Base-by-base conservation (phyloP, 2,888 invertebrate genomes). In the Noctua janthe region DNA sequence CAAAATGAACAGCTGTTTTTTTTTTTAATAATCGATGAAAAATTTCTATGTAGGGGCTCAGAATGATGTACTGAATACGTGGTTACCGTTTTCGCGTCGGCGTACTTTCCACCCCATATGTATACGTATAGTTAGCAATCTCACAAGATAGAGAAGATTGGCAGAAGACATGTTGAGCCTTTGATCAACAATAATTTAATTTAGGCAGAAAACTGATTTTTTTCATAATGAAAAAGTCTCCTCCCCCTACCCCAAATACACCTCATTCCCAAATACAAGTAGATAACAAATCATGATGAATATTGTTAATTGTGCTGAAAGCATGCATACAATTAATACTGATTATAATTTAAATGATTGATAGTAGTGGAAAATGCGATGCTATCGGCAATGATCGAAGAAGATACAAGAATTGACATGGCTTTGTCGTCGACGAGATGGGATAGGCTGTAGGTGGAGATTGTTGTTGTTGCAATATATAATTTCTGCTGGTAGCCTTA, bases 261-360 rank as follows among this genome's bases (percentile, higher is more conserved):
- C 23, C 1, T 29, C 8, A 51, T 49, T 43, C 23, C 7, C 8
- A 64, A 72, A 56, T 8, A 29, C 20, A 77, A 59, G 10, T 51
- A 1, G 62, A 81, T 70, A 78, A 15, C 23, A 15, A 78, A 81
- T 81, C 78, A 54, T 62, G 51, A 81, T 70, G 15, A 70, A 81
- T 84, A 70, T 80, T 62, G 17, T 39, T 54, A 67, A 84, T 13
- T 59, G 51, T 62, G n/a, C 54, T 80, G 64, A 71, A 84, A 62
- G 67, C 39, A 23, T 80, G 81, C 67, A 71, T 54, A 17, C 7
- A 71, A 51, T 69, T 43, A 66, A n/a, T 23, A 71, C 49, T 51
- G 80, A 82, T 82, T 59, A 71, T 39, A 23, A 1, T 59, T 17
- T 5, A 51, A 80, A 35, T 67, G 17, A 71, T 71, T 67, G 71